phyloP scores from a whole-genome alignment of 2,888 invertebrate genomes.

The Tinea pellionella region DNA sequence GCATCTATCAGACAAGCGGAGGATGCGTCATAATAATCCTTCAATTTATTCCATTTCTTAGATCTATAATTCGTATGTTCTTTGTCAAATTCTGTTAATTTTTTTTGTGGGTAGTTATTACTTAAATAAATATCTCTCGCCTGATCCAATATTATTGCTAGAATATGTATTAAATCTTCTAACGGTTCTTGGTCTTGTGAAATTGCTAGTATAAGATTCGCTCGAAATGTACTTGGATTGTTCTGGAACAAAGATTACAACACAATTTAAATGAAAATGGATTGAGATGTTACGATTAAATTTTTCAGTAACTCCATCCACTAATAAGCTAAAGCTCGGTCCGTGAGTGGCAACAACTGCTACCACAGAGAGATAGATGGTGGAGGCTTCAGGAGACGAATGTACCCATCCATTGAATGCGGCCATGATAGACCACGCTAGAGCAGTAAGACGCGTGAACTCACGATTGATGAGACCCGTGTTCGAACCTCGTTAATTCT shows the following conservation, averaged over 20 bases:
- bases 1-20: conserved; percentile 70
- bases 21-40: conserved; percentile 67
- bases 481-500: too few species aligned
- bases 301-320: too few species aligned
- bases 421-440: too few species aligned
- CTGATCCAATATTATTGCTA: conserved; percentile 73
- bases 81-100: conserved; percentile 32
- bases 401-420: too few species aligned
- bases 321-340: too few species aligned
- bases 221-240: conserved; percentile 42
- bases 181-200: conserved; percentile 50
- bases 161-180: conserved; percentile 72
- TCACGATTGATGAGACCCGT: too few species aligned
- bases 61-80: conserved; percentile 46
- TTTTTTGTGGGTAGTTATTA: conserved; percentile 32
- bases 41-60: conserved; percentile 58
- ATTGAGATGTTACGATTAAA: too few species aligned
- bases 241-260: conserved; percentile 37
- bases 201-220: conserved; percentile 48
- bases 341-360: too few species aligned
- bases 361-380: too few species aligned
- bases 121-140: conserved; percentile 68
- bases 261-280: too few species aligned
- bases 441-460: too few species aligned
- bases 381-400: too few species aligned